Evolutionary conservation across 2,113 vertebrate species (phyloP), one percentile per base, ranked within the genome.

Genomic region (Ictalurus furcatus): DNA sequence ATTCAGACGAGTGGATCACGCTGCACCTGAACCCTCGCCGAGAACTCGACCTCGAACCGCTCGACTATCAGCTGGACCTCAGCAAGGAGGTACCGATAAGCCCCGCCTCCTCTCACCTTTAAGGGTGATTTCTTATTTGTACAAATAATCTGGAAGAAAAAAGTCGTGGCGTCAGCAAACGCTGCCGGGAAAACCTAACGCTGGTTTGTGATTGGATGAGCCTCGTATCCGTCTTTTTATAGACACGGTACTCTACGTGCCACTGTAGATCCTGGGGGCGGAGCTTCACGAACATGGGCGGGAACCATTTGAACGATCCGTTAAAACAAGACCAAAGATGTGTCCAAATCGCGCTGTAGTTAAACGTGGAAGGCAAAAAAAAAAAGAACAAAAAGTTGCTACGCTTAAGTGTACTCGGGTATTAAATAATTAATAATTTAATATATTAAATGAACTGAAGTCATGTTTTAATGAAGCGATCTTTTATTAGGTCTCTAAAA

Each of bases 51-150:
- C 92, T 98, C 93, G 98, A 99, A 61, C 97, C 97, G 2, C 95
- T 98, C 86, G 97, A 99, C 89, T 99, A 98, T 91, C 96, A 97
- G 87, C 93, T 99, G 93, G 97, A 99, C 94, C 97, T 99, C 92
- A 97, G 93, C 94, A 97, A 96, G 96, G 98, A 99, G 97, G 98
- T 98, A 95, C 95, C 85, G 30, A n/a, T 25, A 71, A 58, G 81
- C 40, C 14, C n/a, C 21, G n/a, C 48, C 78, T 30, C 28, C 48
- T 80, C 16, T 58, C n/a, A 67, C 40, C 28, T 0, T 30, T 54
- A 56, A 48, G 48, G 48, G 48, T 3, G 4, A 11, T 30, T n/a
- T 12, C 28, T n/a, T 67, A 69, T 21, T 67, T 67, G 25, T n/a
- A 67, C 63, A 67, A n/a, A 12, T 65, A 30, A 5, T 4, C 63